These are phyloP conservation scores for Hydrolagus affinis DNA, from an alignment of 2,113 vertebrate species.

Conservation along the genomic window DNA sequence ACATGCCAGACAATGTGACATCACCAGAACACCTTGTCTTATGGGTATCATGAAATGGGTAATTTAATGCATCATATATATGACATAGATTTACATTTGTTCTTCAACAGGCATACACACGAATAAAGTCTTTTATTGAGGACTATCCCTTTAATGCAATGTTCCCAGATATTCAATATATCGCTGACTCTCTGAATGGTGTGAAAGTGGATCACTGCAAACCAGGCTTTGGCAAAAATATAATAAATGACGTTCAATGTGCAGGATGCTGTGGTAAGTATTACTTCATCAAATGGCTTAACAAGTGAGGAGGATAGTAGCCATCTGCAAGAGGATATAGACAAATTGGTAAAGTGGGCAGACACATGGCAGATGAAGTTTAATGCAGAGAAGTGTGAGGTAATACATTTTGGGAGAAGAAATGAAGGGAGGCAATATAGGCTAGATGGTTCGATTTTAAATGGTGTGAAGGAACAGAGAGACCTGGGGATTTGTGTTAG, in stretches of 20 bases:
- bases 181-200: constrained; percentile 35
- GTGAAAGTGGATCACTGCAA: constrained; percentile 39
- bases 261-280: constrained; percentile 39
- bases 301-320: too few relatives aligned
- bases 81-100: background rate
- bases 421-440: too few relatives aligned
- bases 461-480: too few relatives aligned
- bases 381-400: too few relatives aligned
- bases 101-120: constrained; percentile 37
- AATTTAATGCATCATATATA: background rate
- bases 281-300: background rate
- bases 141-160: constrained; percentile 1
- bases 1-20: background rate
- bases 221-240: constrained; percentile 41
- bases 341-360: too few relatives aligned
- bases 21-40: background rate
- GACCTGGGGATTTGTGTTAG: too few relatives aligned
- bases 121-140: constrained; percentile 35
- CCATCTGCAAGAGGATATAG: too few relatives aligned
- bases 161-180: constrained; percentile 27
- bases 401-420: too few relatives aligned
- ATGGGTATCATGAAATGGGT: constrained; percentile 19
- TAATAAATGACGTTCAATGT: constrained; percentile 26
- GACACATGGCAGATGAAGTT: too few relatives aligned
- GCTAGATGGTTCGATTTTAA: too few relatives aligned